A percentile compares a stretch with the other conserved stretches of the same genome.
These are phyloP conservation scores for Drosophila meridionalis DNA, from an alignment of 2,888 invertebrate species.

Conservation along the genomic window DNA sequence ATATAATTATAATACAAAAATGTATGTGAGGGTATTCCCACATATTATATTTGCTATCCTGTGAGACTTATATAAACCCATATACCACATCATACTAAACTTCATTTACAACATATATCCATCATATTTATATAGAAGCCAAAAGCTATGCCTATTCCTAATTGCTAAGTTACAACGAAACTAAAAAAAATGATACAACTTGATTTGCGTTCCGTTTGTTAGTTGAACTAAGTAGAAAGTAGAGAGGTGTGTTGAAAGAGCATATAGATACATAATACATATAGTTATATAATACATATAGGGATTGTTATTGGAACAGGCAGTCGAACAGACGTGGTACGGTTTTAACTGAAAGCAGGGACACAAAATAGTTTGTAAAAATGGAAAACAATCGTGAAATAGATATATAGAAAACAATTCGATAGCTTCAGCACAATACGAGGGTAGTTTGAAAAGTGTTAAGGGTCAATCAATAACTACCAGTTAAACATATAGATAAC, in stretches of 20 bases:
- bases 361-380: conserved; percentile 59
- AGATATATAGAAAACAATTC: conserved; percentile 45
- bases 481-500: background rate
- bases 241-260: conserved; percentile 12
- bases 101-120: background rate
- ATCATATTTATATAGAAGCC: conserved; percentile 8
- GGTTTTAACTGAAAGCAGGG: conserved; percentile 70
- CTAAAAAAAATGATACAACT: conserved; percentile 23
- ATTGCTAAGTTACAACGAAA: conserved; percentile 62
- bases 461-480: background rate
- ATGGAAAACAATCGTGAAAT: conserved; percentile 56
- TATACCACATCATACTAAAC: conserved; percentile 3
- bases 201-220: conserved; percentile 54
- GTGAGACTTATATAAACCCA: conserved; percentile 30
- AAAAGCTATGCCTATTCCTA: conserved; percentile 6
- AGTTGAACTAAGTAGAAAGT: conserved; percentile 37
- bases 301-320: conserved; percentile 35
- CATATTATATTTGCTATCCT: conserved; percentile 46
- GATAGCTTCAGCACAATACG: conserved; percentile 6
- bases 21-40: conserved; percentile 13
- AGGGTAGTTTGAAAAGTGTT: background rate
- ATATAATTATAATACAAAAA: background rate
- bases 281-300: conserved; percentile 15
- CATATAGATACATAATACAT: conserved; percentile 10
- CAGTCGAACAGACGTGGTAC: conserved; percentile 38